Evolutionary conservation across 2,113 vertebrate species (phyloP).

Genomic region (Pelodiscus sinensis): DNA sequence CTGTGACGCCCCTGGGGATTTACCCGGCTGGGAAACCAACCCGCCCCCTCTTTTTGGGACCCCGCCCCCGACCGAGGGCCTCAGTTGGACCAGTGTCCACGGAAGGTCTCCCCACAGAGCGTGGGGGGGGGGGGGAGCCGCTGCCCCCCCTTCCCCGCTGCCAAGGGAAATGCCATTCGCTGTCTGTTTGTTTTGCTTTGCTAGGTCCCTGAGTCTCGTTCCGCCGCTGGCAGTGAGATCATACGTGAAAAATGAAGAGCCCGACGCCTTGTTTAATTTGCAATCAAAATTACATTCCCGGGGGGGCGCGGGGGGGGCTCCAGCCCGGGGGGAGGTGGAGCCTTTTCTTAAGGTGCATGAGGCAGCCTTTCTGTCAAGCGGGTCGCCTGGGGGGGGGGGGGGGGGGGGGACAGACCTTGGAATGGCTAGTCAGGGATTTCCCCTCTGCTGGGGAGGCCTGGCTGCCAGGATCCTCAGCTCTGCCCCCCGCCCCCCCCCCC

Average conservation of each 20-base stretch:
- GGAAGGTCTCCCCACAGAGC: neutral
- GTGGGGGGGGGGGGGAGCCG: neutral
- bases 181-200: neutral
- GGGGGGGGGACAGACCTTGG: neutral
- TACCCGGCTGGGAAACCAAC: too few species aligned
- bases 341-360: neutral
- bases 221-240: neutral
- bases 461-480: neutral
- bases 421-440: neutral
- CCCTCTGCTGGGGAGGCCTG: neutral
- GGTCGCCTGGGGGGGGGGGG: too few species aligned
- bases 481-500: too few species aligned
- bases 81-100: neutral
- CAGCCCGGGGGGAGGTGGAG: neutral
- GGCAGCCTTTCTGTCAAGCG: neutral
- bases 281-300: neutral
- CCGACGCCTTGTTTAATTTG: neutral
- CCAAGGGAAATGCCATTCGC: slow-evolving; percentile 33
- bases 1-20: neutral
- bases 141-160: neutral
- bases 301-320: too few species aligned
- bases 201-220: neutral
- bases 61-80: fast-evolving
- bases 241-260: neutral
- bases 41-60: too few species aligned